Percentiles rank a stretch among this genome's conserved stretches.
Conservation (phyloP, 2,888 invertebrate genomes). For the Proisotoma minuta region DNA sequence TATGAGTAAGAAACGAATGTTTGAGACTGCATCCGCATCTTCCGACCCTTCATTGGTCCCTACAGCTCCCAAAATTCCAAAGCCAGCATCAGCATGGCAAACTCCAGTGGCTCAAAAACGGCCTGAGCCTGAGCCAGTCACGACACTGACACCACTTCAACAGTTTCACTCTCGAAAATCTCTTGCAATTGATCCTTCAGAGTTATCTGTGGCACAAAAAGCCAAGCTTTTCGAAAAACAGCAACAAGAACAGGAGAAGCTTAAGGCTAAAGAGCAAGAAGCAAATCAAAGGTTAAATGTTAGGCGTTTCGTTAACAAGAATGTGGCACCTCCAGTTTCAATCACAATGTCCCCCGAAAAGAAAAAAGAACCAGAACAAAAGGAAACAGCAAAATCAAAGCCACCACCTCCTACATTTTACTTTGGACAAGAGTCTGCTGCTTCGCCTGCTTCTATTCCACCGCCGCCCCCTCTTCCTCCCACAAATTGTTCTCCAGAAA, state of each 20-base stretch:
- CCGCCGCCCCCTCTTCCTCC: constrained; percentile 53
- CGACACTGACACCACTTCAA: constrained; percentile 1
- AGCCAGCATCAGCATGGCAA: constrained; percentile 5
- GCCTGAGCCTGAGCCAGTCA: constrained; percentile 33
- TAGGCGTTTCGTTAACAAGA: not conserved
- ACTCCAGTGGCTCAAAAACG: constrained; percentile 15
- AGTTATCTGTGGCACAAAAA: constrained; percentile 52
- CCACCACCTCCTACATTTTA: constrained; percentile 7
- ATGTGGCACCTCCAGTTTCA: not conserved
- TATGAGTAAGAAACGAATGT: not conserved
- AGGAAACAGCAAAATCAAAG: not conserved
- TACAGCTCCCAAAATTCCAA: constrained; percentile 18
- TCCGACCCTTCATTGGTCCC: constrained; percentile 1
- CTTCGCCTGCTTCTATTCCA: constrained; percentile 48
- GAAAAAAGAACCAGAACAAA: constrained; percentile 16
- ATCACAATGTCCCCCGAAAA: not conserved
- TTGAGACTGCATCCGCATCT: constrained; percentile 4
- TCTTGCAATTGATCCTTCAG: constrained; percentile 15
- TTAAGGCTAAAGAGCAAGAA: not conserved
- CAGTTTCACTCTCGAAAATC: not conserved
- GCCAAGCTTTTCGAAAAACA: constrained; percentile 72
- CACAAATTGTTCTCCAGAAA: not conserved
- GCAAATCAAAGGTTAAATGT: not conserved
- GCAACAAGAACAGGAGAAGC: not conserved
- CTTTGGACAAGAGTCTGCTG: constrained; percentile 40